Conservation (phyloP, 1,140 invertebrate genomes). For the Scaptomyza montana region DNA sequence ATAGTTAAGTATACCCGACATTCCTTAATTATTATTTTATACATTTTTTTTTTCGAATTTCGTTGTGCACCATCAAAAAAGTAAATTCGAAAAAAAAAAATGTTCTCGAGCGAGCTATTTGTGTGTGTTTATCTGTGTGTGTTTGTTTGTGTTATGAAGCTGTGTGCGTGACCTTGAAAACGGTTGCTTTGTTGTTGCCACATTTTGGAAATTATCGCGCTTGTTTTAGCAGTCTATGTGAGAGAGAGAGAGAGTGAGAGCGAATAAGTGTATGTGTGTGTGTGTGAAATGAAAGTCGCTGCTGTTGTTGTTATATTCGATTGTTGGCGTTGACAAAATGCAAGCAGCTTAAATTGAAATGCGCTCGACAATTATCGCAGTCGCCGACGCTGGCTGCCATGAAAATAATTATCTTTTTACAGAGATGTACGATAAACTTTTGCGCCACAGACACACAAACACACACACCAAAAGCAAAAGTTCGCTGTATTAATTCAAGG, state of each 20-base stretch:
- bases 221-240: constrained; percentile 43
- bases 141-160: constrained; percentile 33
- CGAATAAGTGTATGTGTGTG: neutral
- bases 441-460: constrained; percentile 18
- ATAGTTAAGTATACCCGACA: constrained; percentile 33
- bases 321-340: constrained; percentile 43
- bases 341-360: constrained; percentile 62
- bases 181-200: constrained; percentile 78
- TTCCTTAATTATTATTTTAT: neutral
- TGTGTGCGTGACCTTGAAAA: constrained; percentile 77
- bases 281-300: constrained; percentile 39
- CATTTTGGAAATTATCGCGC: constrained; percentile 80
- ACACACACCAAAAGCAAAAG: constrained; percentile 65
- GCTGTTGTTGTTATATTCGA: neutral
- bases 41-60: neutral
- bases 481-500: constrained; percentile 82
- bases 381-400: constrained; percentile 30
- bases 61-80: neutral
- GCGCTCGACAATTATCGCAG: constrained; percentile 71
- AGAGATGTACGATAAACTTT: constrained; percentile 80
- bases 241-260: neutral
- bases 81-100: too few relatives aligned
- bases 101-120: constrained; percentile 22
- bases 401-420: constrained; percentile 81
- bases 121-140: constrained; percentile 5